These are phyloP conservation scores for Saxidomus purpurata DNA, from an alignment of 1,140 invertebrate species.

Conservation along the genomic window DNA sequence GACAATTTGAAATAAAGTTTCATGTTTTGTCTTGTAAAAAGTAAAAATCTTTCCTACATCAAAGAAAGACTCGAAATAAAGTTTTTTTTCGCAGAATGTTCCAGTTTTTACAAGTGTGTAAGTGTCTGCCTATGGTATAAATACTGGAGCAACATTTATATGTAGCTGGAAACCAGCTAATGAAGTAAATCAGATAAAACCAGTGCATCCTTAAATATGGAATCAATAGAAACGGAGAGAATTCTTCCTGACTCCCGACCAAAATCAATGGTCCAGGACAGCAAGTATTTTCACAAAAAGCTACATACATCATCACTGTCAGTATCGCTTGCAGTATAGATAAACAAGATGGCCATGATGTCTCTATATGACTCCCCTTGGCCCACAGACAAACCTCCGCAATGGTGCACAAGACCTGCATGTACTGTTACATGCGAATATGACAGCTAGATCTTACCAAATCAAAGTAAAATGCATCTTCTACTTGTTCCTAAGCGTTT, in stretches of 20 bases:
- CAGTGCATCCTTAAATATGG: constrained; percentile 35
- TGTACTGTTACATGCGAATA: too few relatives aligned
- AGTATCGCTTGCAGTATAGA: too few relatives aligned
- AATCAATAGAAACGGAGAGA: constrained; percentile 12
- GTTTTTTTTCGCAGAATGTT: not conserved
- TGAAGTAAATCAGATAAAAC: constrained; percentile 36
- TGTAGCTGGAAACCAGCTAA: not conserved
- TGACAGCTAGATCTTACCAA: too few relatives aligned
- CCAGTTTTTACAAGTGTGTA: not conserved
- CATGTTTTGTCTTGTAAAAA: not conserved
- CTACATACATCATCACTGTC: not conserved
- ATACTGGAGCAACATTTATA: not conserved
- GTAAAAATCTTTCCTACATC: not conserved
- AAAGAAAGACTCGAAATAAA: not conserved
- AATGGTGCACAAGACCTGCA: too few relatives aligned
- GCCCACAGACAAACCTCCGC: too few relatives aligned
- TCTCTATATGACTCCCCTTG: too few relatives aligned
- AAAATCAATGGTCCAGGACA: constrained; percentile 46
- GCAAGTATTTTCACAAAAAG: constrained; percentile 3
- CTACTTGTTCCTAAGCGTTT: too few relatives aligned
- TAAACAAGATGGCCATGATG: too few relatives aligned
- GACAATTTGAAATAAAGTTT: not conserved
- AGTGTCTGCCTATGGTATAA: not conserved
- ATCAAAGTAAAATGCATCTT: too few relatives aligned
- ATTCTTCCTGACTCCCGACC: not conserved